Evolutionary conservation across 92 coral and sea anemone species (phyloP), one percentile per base, ranked within the genome.

Genomic region (Galaxea fascicularis): DNA sequence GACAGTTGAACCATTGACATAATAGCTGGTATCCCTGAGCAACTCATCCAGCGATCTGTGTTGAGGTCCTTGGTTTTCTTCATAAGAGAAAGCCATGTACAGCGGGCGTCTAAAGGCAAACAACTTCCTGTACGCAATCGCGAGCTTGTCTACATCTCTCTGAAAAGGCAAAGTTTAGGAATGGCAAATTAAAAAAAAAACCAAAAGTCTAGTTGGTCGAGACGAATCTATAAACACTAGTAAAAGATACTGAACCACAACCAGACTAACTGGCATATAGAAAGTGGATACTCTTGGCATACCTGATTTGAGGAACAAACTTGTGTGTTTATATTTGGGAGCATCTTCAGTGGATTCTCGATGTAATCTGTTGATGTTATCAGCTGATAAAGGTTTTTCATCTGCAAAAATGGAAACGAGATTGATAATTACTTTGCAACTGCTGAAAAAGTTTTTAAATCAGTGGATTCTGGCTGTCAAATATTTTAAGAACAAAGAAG

Each of bases 71-170:
- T 30, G 83, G 16, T 1, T 65, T 49, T 64, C 59, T 65, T 78
- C 83, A 65, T 64, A 78, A 11, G 63, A 64, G 39, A 31, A 78
- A 18, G 74, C 83, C 74, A 64, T 26, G 83, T 78, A 46, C 47
- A 78, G 83, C 13, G 84, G 84, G 18, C 51, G 51, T 53, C 58
- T 46, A 22, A 65, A 79, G 51, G 24, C 22, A 29, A 41, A 12
- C 65, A 79, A 51, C 64, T 49, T 67, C 13, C 12, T n/a, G 65
- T 79, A 79, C 1, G 74, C 26, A 73, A 65, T 15, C 28, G 53
- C 26, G 29, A 79, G 84, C 51, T 79, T 79, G 51, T 65, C 49
- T 28, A 25, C 66, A 4, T 44, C 17, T 29, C 12, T 25, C 84
- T 65, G 52, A 14, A 14, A 31, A 71, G 15, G 45, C 18, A 4